Evolutionary conservation across 2,797 vertebrate species (phyloP).

Genomic region (Pygocentrus nattereri): DNA sequence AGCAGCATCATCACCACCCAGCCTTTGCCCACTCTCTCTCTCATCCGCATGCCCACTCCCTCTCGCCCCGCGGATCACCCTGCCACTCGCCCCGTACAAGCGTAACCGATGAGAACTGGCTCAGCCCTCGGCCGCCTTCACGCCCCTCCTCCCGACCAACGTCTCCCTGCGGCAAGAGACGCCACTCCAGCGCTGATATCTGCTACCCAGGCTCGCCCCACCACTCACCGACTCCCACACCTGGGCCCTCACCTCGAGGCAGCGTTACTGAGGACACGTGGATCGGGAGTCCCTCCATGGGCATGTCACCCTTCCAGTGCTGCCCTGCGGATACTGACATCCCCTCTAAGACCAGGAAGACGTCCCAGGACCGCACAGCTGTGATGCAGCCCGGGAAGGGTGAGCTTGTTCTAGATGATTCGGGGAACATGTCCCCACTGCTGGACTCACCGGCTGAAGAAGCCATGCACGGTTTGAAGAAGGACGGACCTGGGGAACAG

Average conservation of each 20-base stretch:
- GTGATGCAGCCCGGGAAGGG: conserved; percentile 85
- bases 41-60: conserved; percentile 81
- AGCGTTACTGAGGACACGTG: conserved; percentile 97
- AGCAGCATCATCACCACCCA: conserved; percentile 73
- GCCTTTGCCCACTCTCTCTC: conserved; percentile 73
- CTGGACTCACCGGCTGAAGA: conserved; percentile 91
- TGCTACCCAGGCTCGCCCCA: conserved; percentile 92
- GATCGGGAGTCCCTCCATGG: conserved; percentile 84
- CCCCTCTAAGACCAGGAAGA: conserved; percentile 96
- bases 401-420: conserved; percentile 88
- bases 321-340: conserved; percentile 93
- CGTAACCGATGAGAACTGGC: conserved; percentile 97
- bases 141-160: conserved; percentile 94
- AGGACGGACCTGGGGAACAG: conserved; percentile 92
- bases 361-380: conserved; percentile 92
- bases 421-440: conserved; percentile 86
- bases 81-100: conserved; percentile 97
- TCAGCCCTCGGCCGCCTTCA: conserved; percentile 94
- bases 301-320: conserved; percentile 91
- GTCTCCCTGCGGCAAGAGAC: conserved; percentile 95
- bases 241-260: conserved; percentile 93
- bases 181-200: conserved; percentile 97
- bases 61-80: conserved; percentile 96
- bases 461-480: conserved; percentile 86
- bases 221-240: conserved; percentile 94